Evolutionary conservation across 2,113 vertebrate genomes (phyloP), one percentile per base, ranked within the genome.

Genomic region (Dicentrarchus labrax): DNA sequence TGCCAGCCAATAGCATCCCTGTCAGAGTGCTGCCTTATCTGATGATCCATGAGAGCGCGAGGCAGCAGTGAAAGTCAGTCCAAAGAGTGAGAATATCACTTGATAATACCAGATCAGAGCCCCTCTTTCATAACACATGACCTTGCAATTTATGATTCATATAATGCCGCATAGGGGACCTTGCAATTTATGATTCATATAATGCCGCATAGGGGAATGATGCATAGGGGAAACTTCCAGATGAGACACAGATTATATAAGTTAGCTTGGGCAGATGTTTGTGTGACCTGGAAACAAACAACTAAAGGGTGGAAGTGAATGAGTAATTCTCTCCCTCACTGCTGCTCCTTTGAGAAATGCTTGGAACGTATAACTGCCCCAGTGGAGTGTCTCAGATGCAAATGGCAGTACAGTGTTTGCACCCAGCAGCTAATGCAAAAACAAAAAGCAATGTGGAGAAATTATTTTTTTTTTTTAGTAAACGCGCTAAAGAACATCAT

Each of bases 11-110:
- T 84, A 83, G 65, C 84, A 82, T 83, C 21, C 75, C 85, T 81
- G 90, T 88, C 90, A 89, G 57, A 79, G 82, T 13, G 36, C 88
- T 62, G 83, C 64, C 84, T 88, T 86, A 91, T 92, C 83, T 86
- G 80, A 89, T 86, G 90, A 94, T 91, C 84, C 86, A 88, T 86
- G 80, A 78, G 76, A 39, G 21, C 4, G 30, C 74, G 66, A 84
- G 87, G 89, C 72, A 73, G 73, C 69, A 53, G 66, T 45, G 79
- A 89, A 83, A 88, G 62, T 53, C 79, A 73, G 62, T 50, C 78
- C 82, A 70, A 64, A 43, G 45, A 87, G 78, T 76, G 76, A 74
- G 91, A 92, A 87, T 86, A 85, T 85, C 70, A 72, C 64, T 74
- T 80, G 84, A 91, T 90, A 82, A 88, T 80, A 53, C 64, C 36